Conservation (phyloP, 2,888 invertebrate genomes). For the Blastobasis adustella region DNA sequence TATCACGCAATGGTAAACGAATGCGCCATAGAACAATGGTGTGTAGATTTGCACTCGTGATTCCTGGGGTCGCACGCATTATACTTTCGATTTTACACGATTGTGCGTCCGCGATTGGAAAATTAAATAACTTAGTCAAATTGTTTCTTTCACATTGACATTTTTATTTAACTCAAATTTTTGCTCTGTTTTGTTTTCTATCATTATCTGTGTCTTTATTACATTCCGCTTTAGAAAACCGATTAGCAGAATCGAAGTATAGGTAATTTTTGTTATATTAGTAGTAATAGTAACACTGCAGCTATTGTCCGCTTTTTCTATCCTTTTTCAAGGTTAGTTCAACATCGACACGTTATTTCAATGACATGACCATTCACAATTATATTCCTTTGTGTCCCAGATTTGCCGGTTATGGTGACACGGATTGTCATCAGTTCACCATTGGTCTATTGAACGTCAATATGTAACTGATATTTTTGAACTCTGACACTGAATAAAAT, state of each 20-base stretch:
- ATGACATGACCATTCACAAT: no score
- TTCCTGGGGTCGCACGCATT: conserved; percentile 23
- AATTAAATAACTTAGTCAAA: conserved; percentile 5
- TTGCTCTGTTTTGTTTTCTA: no score
- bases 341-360: no score
- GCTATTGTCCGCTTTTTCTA: no score
- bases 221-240: no score
- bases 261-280: no score
- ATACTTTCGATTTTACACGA: conserved; percentile 26
- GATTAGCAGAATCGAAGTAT: no score
- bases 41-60: conserved; percentile 24
- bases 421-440: conserved; percentile 1
- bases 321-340: no score
- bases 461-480: conserved; percentile 16
- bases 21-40: conserved; percentile 33
- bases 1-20: conserved; percentile 33
- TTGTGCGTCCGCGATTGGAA: conserved; percentile 9
- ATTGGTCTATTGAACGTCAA: neutral
- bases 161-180: no score
- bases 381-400: neutral
- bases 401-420: neutral
- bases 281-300: no score
- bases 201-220: no score
- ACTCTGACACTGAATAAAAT: conserved; percentile 34
- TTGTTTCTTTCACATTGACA: no score